Conservation (phyloP, 1,140 invertebrate species). For the Meteorus sp. region DNA sequence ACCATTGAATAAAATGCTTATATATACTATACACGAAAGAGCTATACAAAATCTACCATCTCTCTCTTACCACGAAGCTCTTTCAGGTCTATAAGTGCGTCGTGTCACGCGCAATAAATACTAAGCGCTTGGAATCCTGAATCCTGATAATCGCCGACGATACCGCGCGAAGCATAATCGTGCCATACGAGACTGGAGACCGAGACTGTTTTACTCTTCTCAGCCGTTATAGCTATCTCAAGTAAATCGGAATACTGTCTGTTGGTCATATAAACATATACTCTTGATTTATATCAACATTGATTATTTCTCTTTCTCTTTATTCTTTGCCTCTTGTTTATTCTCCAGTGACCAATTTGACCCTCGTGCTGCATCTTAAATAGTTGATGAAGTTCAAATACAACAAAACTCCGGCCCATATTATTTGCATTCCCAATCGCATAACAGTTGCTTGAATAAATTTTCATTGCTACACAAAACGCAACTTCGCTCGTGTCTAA, state of each 20-base stretch:
- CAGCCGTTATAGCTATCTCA: conserved; percentile 19
- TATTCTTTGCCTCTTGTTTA: too few species aligned
- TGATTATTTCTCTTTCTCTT: too few species aligned
- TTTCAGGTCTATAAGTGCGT: conserved; percentile 20
- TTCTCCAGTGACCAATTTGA: background rate
- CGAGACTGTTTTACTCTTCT: too few species aligned
- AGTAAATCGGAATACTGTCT: background rate
- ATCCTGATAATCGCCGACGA: conserved; percentile 27
- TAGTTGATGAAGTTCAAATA: too few species aligned
- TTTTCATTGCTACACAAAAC: too few species aligned
- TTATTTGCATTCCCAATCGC: too few species aligned
- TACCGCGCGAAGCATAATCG: conserved; percentile 18
- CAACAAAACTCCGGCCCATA: too few species aligned
- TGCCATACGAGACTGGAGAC: conserved; percentile 20
- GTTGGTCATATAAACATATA: background rate
- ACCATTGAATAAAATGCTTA: background rate
- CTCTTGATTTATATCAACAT: background rate
- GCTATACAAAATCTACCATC: background rate
- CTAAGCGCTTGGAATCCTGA: conserved; percentile 23
- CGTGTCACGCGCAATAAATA: conserved; percentile 27
- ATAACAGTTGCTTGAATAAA: too few species aligned
- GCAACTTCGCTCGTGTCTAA: too few species aligned
- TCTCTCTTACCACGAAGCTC: background rate
- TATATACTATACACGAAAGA: too few species aligned
- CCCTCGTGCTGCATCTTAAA: too few species aligned